A percentile compares a stretch with the other conserved stretches of the same genome.
Conservation (phyloP, 2,888 invertebrate species). For the Cyclophora albipunctata region DNA sequence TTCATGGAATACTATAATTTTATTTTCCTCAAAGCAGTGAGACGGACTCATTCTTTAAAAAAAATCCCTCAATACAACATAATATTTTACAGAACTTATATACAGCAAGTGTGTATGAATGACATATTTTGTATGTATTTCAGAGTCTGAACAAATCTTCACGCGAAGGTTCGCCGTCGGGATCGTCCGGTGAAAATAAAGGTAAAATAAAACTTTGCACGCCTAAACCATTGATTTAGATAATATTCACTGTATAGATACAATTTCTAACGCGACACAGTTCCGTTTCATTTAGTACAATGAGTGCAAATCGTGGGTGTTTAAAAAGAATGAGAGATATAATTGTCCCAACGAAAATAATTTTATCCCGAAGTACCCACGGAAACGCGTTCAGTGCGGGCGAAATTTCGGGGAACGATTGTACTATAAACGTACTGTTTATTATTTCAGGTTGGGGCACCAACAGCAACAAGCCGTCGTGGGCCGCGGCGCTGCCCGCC, state of each 20-base stretch:
- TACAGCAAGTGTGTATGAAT: too few species aligned
- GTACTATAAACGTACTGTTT: background rate
- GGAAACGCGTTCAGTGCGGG: too few species aligned
- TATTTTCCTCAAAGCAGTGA: too few species aligned
- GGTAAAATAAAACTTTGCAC: conserved; percentile 23
- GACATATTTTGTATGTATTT: conserved; percentile 3
- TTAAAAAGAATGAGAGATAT: background rate
- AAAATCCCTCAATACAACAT: too few species aligned
- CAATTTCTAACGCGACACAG: background rate
- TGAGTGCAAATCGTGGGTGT: background rate
- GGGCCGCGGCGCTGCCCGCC: conserved; percentile 53
- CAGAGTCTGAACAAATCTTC: conserved; percentile 58
- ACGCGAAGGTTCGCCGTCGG: conserved; percentile 63
- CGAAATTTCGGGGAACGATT: too few species aligned
- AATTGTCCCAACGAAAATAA: too few species aligned
- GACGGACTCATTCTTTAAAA: too few species aligned
- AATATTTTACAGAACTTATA: too few species aligned
- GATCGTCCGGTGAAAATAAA: conserved; percentile 61
- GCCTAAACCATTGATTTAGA: background rate
- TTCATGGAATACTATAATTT: background rate
- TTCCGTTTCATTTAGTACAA: too few species aligned
- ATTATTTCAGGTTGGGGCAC: conserved; percentile 35
- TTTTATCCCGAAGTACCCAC: too few species aligned
- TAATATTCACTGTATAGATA: background rate
- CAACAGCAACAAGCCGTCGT: conserved; percentile 44